Conservation (phyloP, 2,797 vertebrate genomes). For the Alcedo quadribrachys region DNA sequence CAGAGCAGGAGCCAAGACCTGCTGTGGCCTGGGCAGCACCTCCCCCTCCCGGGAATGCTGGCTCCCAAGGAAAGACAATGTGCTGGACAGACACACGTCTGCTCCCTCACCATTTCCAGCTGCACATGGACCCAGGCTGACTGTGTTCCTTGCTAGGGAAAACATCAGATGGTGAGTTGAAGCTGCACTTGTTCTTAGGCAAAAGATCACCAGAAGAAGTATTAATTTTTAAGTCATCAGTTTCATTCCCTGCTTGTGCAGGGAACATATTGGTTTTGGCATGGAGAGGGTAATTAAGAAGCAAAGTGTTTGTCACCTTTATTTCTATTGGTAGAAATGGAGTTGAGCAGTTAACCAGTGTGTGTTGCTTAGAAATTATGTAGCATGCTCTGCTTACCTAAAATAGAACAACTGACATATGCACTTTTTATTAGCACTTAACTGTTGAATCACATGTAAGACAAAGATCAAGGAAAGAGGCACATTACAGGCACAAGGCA, state of each 20-base stretch:
- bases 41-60: neutral
- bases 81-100: neutral
- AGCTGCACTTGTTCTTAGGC: constrained; percentile 3
- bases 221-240: neutral
- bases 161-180: neutral
- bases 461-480: neutral
- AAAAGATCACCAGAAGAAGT: neutral
- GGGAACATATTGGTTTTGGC: neutral
- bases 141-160: neutral
- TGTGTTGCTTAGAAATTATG: neutral
- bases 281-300: constrained; percentile 13
- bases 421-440: constrained; percentile 41
- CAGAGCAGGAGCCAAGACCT: constrained; percentile 43
- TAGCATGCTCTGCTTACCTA: constrained; percentile 28
- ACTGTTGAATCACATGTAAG: constrained; percentile 3
- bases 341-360: neutral
- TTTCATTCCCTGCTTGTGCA: neutral
- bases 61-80: neutral
- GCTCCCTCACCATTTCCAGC: neutral
- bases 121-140: neutral
- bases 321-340: constrained; percentile 17
- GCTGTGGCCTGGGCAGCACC: constrained; percentile 26
- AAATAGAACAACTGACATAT: constrained; percentile 45
- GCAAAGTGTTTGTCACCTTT: neutral
- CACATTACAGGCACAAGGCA: neutral